Evolutionary conservation across 2,888 invertebrate genomes (phyloP), one percentile per base, ranked within the genome.

Genomic region (Octonoba sinensis): DNA sequence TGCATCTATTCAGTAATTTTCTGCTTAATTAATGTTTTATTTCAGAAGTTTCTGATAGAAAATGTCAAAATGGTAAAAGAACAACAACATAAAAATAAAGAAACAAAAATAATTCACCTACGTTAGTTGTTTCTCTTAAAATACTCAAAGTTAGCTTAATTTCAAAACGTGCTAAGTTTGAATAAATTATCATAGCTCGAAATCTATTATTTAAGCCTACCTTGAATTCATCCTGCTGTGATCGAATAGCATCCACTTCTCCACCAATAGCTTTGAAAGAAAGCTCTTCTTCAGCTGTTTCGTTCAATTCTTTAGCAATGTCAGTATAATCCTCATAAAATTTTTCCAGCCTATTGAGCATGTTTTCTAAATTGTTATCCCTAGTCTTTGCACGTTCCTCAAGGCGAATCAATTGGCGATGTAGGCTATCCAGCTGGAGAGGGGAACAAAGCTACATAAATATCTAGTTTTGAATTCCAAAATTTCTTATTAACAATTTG

Each of bases 221-320:
- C 71, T 93, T 94, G 88, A 98, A 95, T 89, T 97, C 96, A 86
- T 95, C 95, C 89, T 97, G 96, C 87, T 97, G 97, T 0, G 92
- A 91, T 72, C 96, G 91, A 86, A 98, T 96, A 83, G 93, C 94
- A 82, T 96, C 96, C 36, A 97, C 93, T 87, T 98, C 97, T 0
- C 96, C 95, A 3, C 95, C 95, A 0, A 97, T 93, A 0, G 96
- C 94, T 87, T 95, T 95, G 85, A 96, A 92, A 86, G 92, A 91
- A n/a, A 92, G 91, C 47, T 95, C 91, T 87, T 95, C 93, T 82
- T 94, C 93, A n/a, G 92, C 88, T 0, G 92, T 87, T 86, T 94
- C 93, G 78, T 92, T 91, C 18, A 96, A 93, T 83, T 95, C 94
- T 71, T 93, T 93, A 87, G 94, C 90, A 6, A 94, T 92, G 47